phyloP scores from a whole-genome alignment of 2,113 vertebrate genomes.

The Boleophthalmus pectinirostris region DNA sequence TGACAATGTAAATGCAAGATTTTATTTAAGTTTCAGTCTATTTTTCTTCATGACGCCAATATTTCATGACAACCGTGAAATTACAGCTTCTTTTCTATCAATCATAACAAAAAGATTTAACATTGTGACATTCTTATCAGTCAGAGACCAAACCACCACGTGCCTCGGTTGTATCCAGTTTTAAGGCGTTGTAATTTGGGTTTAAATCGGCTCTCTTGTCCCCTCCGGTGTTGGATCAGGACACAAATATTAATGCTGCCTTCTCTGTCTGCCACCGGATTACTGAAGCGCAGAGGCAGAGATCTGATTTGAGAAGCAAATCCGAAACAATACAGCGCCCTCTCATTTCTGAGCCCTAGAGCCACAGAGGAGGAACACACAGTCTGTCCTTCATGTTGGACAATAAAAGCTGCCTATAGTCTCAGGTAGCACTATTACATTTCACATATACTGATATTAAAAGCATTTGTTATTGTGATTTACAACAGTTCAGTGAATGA shows the following conservation, averaged over 20 bases:
- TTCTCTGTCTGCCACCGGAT: slow-evolving; percentile 51
- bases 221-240: slow-evolving; percentile 23
- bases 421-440: slow-evolving; percentile 24
- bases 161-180: slow-evolving; percentile 38
- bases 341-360: slow-evolving; percentile 38
- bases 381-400: slow-evolving; percentile 52
- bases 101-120: not conserved
- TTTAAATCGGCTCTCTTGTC: slow-evolving; percentile 48
- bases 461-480: too few relatives aligned
- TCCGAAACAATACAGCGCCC: slow-evolving; percentile 58
- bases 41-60: not conserved
- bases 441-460: not conserved
- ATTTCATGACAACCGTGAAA: not conserved
- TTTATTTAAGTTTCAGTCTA: slow-evolving; percentile 5
- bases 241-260: slow-evolving; percentile 54
- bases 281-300: slow-evolving; percentile 53
- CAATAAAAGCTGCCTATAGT: slow-evolving; percentile 32
- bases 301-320: slow-evolving; percentile 71
- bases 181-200: slow-evolving; percentile 41
- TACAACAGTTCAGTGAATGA: too few relatives aligned
- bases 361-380: slow-evolving; percentile 39
- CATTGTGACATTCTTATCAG: slow-evolving; percentile 11
- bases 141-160: slow-evolving; percentile 7
- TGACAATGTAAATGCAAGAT: not conserved
- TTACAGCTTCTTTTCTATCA: not conserved